Base-by-base conservation (phyloP, 2,888 invertebrate species). In the Sycophila texana region DNA sequence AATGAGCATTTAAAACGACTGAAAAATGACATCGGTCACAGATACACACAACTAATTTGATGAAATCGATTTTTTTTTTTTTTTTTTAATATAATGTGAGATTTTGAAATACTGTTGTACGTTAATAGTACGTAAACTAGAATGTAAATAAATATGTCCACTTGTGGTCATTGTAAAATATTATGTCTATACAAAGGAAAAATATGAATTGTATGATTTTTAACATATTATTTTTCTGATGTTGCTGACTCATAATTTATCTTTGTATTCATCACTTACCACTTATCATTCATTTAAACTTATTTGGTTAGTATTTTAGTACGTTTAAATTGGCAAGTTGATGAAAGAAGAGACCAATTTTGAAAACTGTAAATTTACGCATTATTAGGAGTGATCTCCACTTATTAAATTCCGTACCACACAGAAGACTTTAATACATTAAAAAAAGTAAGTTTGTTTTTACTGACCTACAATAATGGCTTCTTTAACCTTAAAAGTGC, bases 311-410 rank as follows among this genome's bases (percentile, higher is more conserved):
- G 30, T 71, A 67, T 53, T 20, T 47, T 5, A 49, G 26, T 74
- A 18, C 65, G 18, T 70, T 10, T 39, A 39, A 39, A 71, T 53
- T 77, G 58, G 18, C 30, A 71, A 30, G 16, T 61, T n/a, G 18
- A 39, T 26, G n/a, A 63, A 53, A 68, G n/a, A n/a, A n/a, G n/a
- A n/a, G n/a, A n/a, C n/a, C n/a, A n/a, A n/a, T n/a, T n/a, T n/a
- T n/a, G 1, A 2, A 7, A 12, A 77, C 71, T 13, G 14, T 65
- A 63, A 30, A 61, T 51, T 63, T 71, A 58, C 65, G 39, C 30
- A 55, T 72, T n/a, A 60, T 61, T 77, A 73, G 18, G 22, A 49
- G 18, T 47, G 47, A 73, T 72, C 39, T 77, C 67, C 22, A 13
- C 3, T 70, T 63, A 70, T 47, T 51, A 13, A 55, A 76, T 70